Percentiles rank a stretch among this genome's conserved stretches.
These are phyloP conservation scores for Passerina amoena DNA, from an alignment of 2,113 vertebrate species.

Conservation along the genomic window DNA sequence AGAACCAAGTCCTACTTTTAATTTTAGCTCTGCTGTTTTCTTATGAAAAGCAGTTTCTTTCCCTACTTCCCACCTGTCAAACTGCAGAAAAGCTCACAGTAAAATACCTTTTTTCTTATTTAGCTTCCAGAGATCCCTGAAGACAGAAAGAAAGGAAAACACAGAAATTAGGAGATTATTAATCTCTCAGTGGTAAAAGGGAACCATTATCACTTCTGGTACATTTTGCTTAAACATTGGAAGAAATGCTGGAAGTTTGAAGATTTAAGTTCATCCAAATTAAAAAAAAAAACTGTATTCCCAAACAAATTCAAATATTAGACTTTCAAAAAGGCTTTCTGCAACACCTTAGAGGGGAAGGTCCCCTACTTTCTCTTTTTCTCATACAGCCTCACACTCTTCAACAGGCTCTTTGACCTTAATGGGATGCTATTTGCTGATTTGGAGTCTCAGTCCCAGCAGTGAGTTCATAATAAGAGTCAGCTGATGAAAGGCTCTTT, in stretches of 20 bases:
- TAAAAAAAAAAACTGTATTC: background rate
- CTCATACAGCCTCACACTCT: background rate
- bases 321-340: constrained; percentile 12
- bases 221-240: background rate
- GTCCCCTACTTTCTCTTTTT: background rate
- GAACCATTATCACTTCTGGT: background rate
- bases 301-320: constrained; percentile 6
- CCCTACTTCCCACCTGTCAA: constrained; percentile 48
- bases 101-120: constrained; percentile 39
- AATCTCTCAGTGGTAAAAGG: constrained; percentile 43
- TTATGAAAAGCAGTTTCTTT: constrained; percentile 38
- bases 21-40: constrained; percentile 33
- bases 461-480: constrained; percentile 37
- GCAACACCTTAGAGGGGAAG: background rate
- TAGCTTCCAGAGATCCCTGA: constrained; percentile 49
- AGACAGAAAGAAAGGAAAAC: constrained; percentile 38
- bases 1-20: constrained; percentile 42
- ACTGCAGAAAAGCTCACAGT: constrained; percentile 2
- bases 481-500: constrained; percentile 36
- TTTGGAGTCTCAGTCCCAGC: background rate
- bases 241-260: background rate
- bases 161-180: constrained; percentile 58
- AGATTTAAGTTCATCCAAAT: background rate
- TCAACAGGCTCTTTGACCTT: constrained; percentile 17
- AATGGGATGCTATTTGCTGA: constrained; percentile 13